These are phyloP conservation scores for Spodoptera exigua DNA, from an alignment of 2,888 invertebrate species.

Conservation along the genomic window DNA sequence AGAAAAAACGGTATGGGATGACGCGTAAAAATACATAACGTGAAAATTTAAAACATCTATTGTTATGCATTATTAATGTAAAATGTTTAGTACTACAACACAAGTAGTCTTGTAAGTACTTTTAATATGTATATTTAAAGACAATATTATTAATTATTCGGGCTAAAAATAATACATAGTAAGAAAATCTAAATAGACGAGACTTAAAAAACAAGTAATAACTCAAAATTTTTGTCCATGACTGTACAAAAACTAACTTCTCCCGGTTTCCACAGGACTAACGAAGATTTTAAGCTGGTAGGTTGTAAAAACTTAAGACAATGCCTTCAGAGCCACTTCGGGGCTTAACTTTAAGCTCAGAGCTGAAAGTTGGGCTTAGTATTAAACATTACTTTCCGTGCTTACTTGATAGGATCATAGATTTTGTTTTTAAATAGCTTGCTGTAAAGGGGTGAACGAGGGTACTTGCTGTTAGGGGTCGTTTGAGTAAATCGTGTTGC, in stretches of 20 bases:
- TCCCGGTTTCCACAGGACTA: conserved; percentile 58
- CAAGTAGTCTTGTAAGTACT: too few relatives aligned
- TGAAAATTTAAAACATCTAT: too few relatives aligned
- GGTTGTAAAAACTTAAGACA: conserved; percentile 67
- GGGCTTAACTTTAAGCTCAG: conserved; percentile 60
- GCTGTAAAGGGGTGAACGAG: conserved; percentile 1
- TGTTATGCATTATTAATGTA: too few relatives aligned
- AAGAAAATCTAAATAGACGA: too few relatives aligned
- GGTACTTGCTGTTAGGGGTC: background rate
- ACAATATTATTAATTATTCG: too few relatives aligned
- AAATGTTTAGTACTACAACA: too few relatives aligned
- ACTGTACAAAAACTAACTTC: conserved; percentile 46
- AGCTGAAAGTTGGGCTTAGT: conserved; percentile 57
- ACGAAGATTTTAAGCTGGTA: conserved; percentile 64
- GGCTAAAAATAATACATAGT: too few relatives aligned
- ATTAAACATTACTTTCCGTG: conserved; percentile 51
- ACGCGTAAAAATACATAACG: too few relatives aligned
- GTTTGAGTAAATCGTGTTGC: conserved; percentile 1
- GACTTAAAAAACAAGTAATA: too few relatives aligned
- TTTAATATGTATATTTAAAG: too few relatives aligned
- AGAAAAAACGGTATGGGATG: too few relatives aligned
- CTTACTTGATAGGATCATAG: conserved; percentile 49
- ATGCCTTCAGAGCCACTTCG: conserved; percentile 59
- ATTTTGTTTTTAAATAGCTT: conserved; percentile 45
- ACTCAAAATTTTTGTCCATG: too few relatives aligned